Percentiles rank a stretch among this genome's conserved stretches.
Conservation (phyloP, 2,113 vertebrate genomes). For the Amblyornis subalaris region DNA sequence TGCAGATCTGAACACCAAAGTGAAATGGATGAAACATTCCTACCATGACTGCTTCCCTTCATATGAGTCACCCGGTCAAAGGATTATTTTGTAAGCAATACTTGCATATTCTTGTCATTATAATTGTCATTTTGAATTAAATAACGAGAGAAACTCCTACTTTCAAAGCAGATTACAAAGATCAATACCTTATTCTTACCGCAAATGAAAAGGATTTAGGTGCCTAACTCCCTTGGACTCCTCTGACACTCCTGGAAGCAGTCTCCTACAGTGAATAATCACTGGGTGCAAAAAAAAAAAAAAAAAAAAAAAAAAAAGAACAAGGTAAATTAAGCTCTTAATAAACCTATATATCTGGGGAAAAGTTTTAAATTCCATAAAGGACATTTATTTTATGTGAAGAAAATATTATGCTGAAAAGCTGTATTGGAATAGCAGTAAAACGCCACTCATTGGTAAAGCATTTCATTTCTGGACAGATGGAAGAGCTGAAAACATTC, state of each 20-base stretch:
- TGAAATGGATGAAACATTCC: background rate
- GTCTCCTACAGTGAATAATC: background rate
- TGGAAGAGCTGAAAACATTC: slow-evolving; percentile 1
- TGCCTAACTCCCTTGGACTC: background rate
- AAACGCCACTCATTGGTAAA: background rate
- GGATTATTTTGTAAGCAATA: background rate
- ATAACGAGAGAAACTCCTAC: background rate
- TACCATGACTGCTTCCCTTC: background rate
- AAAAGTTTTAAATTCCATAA: slow-evolving; percentile 12
- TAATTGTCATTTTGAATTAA: background rate
- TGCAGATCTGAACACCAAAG: background rate
- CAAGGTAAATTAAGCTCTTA: background rate
- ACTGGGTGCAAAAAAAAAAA: background rate
- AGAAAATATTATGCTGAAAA: background rate
- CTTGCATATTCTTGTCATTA: background rate
- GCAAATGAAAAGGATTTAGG: background rate
- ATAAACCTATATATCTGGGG: background rate
- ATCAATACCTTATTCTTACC: background rate
- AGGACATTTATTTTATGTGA: background rate
- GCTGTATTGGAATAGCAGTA: background rate
- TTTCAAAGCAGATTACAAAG: background rate
- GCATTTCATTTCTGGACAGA: slow-evolving; percentile 23
- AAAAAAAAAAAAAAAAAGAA: background rate
- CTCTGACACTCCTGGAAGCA: background rate
- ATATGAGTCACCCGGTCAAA: background rate